Conservation (phyloP, 37 sponge, comb jelly and placozoan genomes). For the Aplysina aerophoba region DNA sequence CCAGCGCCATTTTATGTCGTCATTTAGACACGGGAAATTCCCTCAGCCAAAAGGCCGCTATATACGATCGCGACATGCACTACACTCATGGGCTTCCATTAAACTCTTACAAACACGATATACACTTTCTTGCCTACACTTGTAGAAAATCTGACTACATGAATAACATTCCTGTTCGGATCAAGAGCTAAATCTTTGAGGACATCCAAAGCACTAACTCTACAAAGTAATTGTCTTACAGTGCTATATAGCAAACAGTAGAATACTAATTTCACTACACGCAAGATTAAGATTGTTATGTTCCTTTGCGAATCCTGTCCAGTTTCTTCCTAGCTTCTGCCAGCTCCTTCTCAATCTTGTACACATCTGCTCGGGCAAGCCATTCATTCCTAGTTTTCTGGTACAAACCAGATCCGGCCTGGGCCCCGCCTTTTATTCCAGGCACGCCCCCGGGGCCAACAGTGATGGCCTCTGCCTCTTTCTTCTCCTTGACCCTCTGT, state of each 20-base stretch:
- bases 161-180: no score
- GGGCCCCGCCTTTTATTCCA: conserved; percentile 4
- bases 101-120: neutral
- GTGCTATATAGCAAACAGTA: no score
- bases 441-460: conserved; percentile 29
- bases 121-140: neutral
- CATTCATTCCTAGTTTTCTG: conserved; percentile 24
- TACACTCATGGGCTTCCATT: neutral
- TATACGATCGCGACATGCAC: no score
- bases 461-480: conserved; percentile 1
- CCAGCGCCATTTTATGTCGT: no score
- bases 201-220: no score
- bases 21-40: no score
- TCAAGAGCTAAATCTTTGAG: no score
- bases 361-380: conserved; percentile 27
- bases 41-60: no score
- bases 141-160: neutral
- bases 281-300: no score
- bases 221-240: no score
- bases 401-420: conserved; percentile 18
- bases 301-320: conserved; percentile 4
- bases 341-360: conserved; percentile 35
- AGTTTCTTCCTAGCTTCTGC: conserved; percentile 2
- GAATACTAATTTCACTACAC: no score
- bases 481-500: conserved; percentile 22